A percentile compares a stretch with the other conserved stretches of the same genome.
Evolutionary conservation across 1,140 invertebrate genomes (phyloP).

Genomic region (Polypedilum pembai): DNA sequence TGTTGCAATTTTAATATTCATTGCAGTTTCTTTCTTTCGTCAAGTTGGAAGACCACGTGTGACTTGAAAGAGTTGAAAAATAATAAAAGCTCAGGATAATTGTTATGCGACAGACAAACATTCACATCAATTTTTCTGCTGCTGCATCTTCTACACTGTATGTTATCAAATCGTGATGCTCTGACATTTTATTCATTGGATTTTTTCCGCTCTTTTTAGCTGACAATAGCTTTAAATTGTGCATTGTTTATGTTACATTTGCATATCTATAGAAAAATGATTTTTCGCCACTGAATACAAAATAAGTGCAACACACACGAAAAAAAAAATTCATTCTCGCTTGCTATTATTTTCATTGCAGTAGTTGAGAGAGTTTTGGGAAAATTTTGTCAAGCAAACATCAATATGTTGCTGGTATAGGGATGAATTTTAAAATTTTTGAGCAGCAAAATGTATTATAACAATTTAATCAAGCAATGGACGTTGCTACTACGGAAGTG

Average conservation of each 20-base stretch:
- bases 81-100: conserved; percentile 14
- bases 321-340: not conserved
- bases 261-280: conserved; percentile 22
- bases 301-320: conserved; percentile 16
- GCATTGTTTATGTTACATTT: conserved; percentile 25
- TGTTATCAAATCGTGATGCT: not conserved
- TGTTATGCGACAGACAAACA: conserved; percentile 23
- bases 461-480: conserved; percentile 17
- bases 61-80: not conserved
- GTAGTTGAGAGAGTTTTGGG: too few species aligned
- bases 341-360: not conserved
- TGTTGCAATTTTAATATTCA: conserved; percentile 3
- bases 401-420: too few species aligned
- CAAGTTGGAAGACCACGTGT: not conserved
- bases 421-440: too few species aligned
- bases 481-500: not conserved
- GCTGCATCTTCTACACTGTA: not conserved
- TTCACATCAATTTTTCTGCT: not conserved
- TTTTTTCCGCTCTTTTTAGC: not conserved
- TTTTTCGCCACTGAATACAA: conserved; percentile 1
- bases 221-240: conserved; percentile 27
- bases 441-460: not conserved
- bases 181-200: conserved; percentile 1
- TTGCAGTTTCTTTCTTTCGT: not conserved
- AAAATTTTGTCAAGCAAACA: too few species aligned